A percentile compares a stretch with the other conserved stretches of the same genome.
phyloP scores from a whole-genome alignment of 2,888 invertebrate genomes.

The Melieria omissa region DNA sequence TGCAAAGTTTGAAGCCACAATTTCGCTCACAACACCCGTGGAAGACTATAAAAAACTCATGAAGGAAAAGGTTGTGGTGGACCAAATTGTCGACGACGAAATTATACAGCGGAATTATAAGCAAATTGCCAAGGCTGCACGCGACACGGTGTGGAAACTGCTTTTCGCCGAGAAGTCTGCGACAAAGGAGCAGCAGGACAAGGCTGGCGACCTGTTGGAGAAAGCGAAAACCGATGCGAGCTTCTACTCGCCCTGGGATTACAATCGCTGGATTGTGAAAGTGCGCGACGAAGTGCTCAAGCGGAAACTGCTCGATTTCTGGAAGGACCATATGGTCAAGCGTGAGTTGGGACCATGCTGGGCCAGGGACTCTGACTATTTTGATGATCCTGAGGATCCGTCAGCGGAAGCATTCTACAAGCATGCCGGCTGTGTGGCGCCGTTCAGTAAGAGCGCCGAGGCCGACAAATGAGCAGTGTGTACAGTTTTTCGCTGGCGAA shows the following conservation, averaged over 20 bases:
- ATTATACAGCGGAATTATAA: slow-evolving; percentile 45
- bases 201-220: slow-evolving; percentile 26
- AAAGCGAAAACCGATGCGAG: slow-evolving; percentile 60
- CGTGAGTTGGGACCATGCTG: slow-evolving; percentile 40
- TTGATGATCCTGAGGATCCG: slow-evolving; percentile 45
- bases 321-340: slow-evolving; percentile 26
- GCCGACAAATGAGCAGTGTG: too few relatives aligned
- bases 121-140: slow-evolving; percentile 36
- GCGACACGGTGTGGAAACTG: slow-evolving; percentile 45
- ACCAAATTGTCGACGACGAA: slow-evolving; percentile 49
- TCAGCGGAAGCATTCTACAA: slow-evolving; percentile 46
- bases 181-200: slow-evolving; percentile 8
- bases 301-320: slow-evolving; percentile 29
- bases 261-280: slow-evolving; percentile 52
- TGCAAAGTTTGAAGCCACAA: slow-evolving; percentile 4
- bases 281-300: slow-evolving; percentile 46
- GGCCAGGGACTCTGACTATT: slow-evolving; percentile 46
- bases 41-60: slow-evolving; percentile 49
- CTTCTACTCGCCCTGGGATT: slow-evolving; percentile 47
- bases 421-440: slow-evolving; percentile 27
- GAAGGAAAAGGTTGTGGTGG: slow-evolving; percentile 46
- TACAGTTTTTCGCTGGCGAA: neutral
- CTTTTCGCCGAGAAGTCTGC: slow-evolving; percentile 42
- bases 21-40: slow-evolving; percentile 37
- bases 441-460: slow-evolving; percentile 3